Conservation (phyloP, 1,140 invertebrate genomes). For the Hestina assimilis region DNA sequence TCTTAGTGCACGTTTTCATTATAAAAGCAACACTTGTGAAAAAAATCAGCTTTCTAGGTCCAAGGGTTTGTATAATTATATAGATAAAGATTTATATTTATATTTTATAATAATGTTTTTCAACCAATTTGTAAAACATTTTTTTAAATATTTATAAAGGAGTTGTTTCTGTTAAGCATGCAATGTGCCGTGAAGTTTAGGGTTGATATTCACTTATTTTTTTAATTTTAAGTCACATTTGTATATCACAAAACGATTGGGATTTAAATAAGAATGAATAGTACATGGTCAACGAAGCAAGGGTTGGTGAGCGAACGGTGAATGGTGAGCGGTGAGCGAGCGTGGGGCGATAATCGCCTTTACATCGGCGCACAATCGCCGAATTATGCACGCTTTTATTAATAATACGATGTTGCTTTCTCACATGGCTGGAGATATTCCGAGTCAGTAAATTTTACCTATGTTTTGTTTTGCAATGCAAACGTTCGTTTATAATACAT, state of each 20-base stretch:
- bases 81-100: too few relatives aligned
- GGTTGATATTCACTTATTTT: too few relatives aligned
- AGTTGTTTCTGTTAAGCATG: too few relatives aligned
- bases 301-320: slow-evolving; percentile 3
- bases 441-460: slow-evolving; percentile 16
- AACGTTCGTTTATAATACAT: not conserved
- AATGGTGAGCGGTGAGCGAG: slow-evolving; percentile 15
- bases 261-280: slow-evolving; percentile 53
- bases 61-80: too few relatives aligned
- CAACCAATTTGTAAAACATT: too few relatives aligned
- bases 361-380: slow-evolving; percentile 46
- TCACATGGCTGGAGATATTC: slow-evolving; percentile 37
- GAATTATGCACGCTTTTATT: slow-evolving; percentile 67
- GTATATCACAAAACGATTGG: slow-evolving; percentile 23
- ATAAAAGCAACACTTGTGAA: too few relatives aligned
- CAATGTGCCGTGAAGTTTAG: too few relatives aligned
- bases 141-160: too few relatives aligned
- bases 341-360: slow-evolving; percentile 48
- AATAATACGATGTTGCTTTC: slow-evolving; percentile 49
- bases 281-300: slow-evolving; percentile 21
- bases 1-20: too few relatives aligned
- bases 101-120: too few relatives aligned
- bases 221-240: slow-evolving; percentile 2
- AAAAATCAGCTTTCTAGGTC: too few relatives aligned
- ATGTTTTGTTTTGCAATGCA: slow-evolving; percentile 13